Conservation (phyloP, 2,113 vertebrate species). For the Oophaga pumilio region DNA sequence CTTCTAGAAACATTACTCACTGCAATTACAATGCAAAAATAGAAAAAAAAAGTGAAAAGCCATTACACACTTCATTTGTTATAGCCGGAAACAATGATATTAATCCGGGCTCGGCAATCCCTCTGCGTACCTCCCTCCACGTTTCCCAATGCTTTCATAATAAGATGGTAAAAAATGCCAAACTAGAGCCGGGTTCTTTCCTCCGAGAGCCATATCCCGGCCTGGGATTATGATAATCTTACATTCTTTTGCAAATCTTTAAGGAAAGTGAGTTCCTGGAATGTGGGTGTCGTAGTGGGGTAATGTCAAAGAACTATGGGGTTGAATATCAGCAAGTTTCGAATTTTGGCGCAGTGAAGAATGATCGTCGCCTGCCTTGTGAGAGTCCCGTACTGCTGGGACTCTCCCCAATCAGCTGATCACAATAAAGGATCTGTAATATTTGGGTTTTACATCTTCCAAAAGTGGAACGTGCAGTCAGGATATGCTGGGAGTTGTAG, state of each 20-base stretch:
- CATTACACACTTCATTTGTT: background rate
- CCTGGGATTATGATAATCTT: conserved; percentile 68
- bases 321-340: background rate
- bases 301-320: conserved; percentile 4
- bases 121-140: background rate
- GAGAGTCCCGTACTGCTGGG: too few relatives aligned
- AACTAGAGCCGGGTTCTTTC: conserved; percentile 38
- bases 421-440: too few relatives aligned
- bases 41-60: conserved; percentile 3
- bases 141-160: background rate
- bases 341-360: background rate
- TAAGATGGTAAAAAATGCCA: conserved; percentile 59
- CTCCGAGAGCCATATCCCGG: conserved; percentile 64
- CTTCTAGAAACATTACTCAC: background rate
- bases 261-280: conserved; percentile 61
- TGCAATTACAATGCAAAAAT: background rate
- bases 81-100: conserved; percentile 49
- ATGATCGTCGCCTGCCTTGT: background rate
- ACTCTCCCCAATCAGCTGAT: too few relatives aligned
- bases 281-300: conserved; percentile 59
- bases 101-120: conserved; percentile 1
- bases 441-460: too few relatives aligned
- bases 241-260: conserved; percentile 65
- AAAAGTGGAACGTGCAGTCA: too few relatives aligned
- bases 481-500: too few relatives aligned